These are phyloP conservation scores for Orthonevra nobilis DNA, from an alignment of 2,888 invertebrate species.

Conservation along the genomic window DNA sequence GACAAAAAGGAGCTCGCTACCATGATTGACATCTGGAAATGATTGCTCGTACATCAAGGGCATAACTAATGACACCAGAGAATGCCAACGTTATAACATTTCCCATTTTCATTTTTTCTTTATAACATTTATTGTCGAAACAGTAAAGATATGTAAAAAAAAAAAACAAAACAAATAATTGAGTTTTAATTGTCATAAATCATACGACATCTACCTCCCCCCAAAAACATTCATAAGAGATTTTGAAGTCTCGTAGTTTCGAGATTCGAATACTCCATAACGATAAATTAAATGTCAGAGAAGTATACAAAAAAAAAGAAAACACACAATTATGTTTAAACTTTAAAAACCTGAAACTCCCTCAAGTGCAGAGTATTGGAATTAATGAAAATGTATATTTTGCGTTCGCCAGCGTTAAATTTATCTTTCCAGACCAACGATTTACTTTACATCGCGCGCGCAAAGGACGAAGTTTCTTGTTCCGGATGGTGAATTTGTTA, in stretches of 20 bases:
- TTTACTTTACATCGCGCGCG: slow-evolving; percentile 30
- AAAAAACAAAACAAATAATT: slow-evolving; percentile 29
- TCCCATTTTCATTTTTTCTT: neutral
- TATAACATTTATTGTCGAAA: slow-evolving; percentile 9
- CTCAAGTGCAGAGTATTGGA: slow-evolving; percentile 64
- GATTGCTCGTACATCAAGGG: slow-evolving; percentile 34
- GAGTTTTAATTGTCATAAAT: slow-evolving; percentile 64
- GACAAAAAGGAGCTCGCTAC: too few relatives aligned
- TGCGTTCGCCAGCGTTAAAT: slow-evolving; percentile 68
- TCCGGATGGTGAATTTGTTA: neutral
- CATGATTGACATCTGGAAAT: slow-evolving; percentile 47
- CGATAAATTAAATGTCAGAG: slow-evolving; percentile 56
- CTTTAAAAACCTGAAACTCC: too few relatives aligned
- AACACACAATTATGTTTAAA: neutral
- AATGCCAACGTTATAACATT: neutral
- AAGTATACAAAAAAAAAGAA: slow-evolving; percentile 15
- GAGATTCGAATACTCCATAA: slow-evolving; percentile 38
- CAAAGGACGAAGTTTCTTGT: slow-evolving; percentile 38
- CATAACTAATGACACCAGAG: neutral
- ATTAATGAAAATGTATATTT: slow-evolving; percentile 69
- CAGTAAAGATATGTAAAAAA: slow-evolving; percentile 1
- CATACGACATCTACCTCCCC: too few relatives aligned
- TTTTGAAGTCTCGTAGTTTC: neutral
- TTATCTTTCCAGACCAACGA: slow-evolving; percentile 65
- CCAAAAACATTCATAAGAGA: too few relatives aligned